Percentiles rank a stretch among this genome's conserved stretches.
These are phyloP conservation scores for Homalodisca vitripennis DNA, from an alignment of 1,140 invertebrate genomes.

Conservation along the genomic window DNA sequence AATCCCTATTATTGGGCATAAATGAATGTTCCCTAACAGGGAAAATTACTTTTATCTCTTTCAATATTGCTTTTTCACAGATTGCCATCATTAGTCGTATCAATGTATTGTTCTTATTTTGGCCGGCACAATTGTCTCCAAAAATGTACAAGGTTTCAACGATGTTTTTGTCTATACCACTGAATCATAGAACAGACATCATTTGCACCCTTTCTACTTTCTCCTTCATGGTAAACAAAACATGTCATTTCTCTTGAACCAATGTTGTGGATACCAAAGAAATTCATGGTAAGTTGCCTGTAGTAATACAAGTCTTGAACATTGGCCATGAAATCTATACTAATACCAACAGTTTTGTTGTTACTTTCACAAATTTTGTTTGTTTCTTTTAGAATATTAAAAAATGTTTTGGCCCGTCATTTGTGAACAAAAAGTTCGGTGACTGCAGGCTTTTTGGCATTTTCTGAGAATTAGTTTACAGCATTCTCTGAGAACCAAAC, in stretches of 20 bases:
- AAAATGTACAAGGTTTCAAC: neutral
- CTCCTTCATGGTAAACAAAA: neutral
- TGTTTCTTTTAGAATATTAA: neutral
- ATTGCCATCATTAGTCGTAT: neutral
- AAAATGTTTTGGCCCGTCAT: neutral
- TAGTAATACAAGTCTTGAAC: neutral
- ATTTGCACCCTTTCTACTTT: neutral
- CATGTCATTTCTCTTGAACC: neutral
- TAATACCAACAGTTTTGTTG: neutral
- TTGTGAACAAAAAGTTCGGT: neutral
- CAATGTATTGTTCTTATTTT: neutral
- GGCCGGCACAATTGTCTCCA: neutral
- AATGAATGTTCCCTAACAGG: neutral
- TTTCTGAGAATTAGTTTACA: too few relatives aligned
- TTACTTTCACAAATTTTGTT: neutral
- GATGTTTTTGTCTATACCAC: neutral
- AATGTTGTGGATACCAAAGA: neutral
- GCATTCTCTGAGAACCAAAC: too few relatives aligned
- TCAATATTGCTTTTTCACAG: neutral
- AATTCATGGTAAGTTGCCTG: neutral
- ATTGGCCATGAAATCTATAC: neutral
- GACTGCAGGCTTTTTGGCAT: neutral
- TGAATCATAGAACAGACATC: neutral
- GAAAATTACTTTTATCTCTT: neutral
- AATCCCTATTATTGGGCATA: neutral